Evolutionary conservation across 2,888 invertebrate species (phyloP).

Genomic region (Halictus ligatus): DNA sequence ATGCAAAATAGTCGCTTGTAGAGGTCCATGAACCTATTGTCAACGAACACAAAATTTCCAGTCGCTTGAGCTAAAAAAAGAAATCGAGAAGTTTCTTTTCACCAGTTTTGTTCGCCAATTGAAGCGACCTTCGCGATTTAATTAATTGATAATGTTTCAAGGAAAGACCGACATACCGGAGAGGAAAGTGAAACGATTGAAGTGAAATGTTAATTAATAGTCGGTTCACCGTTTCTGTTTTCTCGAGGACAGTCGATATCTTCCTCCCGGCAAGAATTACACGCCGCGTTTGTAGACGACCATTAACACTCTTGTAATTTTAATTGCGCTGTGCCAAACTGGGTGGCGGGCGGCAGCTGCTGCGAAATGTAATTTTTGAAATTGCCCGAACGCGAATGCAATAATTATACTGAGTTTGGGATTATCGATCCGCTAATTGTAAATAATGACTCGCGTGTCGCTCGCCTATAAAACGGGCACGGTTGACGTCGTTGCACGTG

Average conservation of each 20-base stretch:
- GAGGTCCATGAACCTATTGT: too few species aligned
- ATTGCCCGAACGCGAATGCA: background rate
- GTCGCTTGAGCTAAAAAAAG: background rate
- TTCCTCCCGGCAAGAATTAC: too few species aligned
- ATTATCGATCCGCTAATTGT: constrained; percentile 2
- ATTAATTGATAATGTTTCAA: background rate
- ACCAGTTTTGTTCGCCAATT: background rate
- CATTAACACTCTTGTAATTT: constrained; percentile 28
- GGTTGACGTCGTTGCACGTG: background rate
- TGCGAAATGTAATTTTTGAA: background rate
- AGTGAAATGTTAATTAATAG: background rate
- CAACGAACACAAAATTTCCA: too few species aligned
- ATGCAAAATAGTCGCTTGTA: too few species aligned
- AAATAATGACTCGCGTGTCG: background rate
- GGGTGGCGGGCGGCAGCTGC: constrained; percentile 26
- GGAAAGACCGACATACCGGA: background rate
- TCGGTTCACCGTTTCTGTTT: background rate
- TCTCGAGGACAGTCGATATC: background rate
- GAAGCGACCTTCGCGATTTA: background rate
- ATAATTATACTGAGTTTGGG: constrained; percentile 5
- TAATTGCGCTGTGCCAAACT: constrained; percentile 1
- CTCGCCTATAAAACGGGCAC: background rate
- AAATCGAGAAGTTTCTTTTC: background rate
- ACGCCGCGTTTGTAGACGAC: background rate
- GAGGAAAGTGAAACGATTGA: background rate